Evolutionary conservation across 2,113 vertebrate genomes (phyloP).

Genomic region (Speoplatyrhinus poulsoni): DNA sequence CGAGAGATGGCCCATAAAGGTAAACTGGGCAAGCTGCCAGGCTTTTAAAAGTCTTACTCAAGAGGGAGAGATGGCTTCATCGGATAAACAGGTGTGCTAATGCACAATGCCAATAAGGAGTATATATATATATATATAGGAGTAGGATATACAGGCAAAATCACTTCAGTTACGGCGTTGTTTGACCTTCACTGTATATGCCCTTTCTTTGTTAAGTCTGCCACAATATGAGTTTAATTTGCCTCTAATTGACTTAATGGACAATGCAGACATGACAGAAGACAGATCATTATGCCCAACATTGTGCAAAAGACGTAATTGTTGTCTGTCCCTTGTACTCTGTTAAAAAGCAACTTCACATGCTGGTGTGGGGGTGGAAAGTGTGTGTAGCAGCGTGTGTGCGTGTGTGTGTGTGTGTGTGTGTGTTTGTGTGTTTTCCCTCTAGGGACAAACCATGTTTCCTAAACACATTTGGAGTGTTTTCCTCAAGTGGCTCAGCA

Average conservation of each 20-base stretch:
- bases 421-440: slow-evolving; percentile 58
- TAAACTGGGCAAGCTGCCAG: slow-evolving; percentile 70
- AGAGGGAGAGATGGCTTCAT: slow-evolving; percentile 70
- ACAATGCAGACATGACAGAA: slow-evolving; percentile 38
- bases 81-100: slow-evolving; percentile 69
- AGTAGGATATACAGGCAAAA: slow-evolving; percentile 50
- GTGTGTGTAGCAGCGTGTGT: slow-evolving; percentile 30
- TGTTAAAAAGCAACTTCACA: slow-evolving; percentile 13
- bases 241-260: slow-evolving; percentile 55
- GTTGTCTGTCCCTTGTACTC: slow-evolving; percentile 26
- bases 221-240: slow-evolving; percentile 53
- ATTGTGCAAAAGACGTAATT: slow-evolving; percentile 30
- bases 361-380: slow-evolving; percentile 17
- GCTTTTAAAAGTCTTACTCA: slow-evolving; percentile 69
- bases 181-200: slow-evolving; percentile 59
- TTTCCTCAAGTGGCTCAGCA: slow-evolving; percentile 68
- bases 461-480: slow-evolving; percentile 67
- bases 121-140: too few species aligned
- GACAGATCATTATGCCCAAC: slow-evolving; percentile 16
- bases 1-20: slow-evolving; percentile 72
- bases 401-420: slow-evolving; percentile 50
- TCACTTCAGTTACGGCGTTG: slow-evolving; percentile 23
- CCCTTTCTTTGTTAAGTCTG: slow-evolving; percentile 58
- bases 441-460: slow-evolving; percentile 57
- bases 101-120: slow-evolving; percentile 57